Evolutionary conservation across 2,797 vertebrate genomes (phyloP).

Genomic region (Xiphorhynchus erythropygius): DNA sequence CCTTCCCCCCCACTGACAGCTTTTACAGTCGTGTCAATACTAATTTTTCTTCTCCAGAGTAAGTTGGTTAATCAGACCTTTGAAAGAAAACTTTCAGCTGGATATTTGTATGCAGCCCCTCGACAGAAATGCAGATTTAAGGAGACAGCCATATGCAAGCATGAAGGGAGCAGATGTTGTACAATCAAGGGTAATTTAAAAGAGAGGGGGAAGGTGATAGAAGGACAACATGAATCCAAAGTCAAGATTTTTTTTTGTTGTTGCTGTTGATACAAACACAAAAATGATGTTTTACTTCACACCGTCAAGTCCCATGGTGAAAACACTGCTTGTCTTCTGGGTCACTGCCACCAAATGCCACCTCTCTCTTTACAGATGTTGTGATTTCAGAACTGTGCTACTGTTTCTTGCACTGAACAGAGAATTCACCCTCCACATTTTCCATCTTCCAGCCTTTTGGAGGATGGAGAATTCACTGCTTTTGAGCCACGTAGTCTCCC

Average conservation of each 20-base stretch:
- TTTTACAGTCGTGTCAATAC: background rate
- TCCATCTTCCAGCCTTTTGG: background rate
- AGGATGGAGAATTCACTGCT: background rate
- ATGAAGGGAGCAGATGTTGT: conserved; percentile 69
- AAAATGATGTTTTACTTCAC: conserved; percentile 17
- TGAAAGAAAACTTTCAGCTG: conserved; percentile 56
- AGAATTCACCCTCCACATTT: background rate
- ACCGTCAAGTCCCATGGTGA: background rate
- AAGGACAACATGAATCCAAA: conserved; percentile 47
- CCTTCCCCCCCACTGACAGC: background rate
- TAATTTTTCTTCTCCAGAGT: background rate
- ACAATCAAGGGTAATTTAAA: conserved; percentile 67
- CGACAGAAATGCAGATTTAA: conserved; percentile 62
- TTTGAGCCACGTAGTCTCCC: background rate
- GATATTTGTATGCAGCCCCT: conserved; percentile 63
- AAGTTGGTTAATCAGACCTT: background rate
- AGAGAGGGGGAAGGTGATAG: conserved; percentile 59
- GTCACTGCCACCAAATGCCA: conserved; percentile 22
- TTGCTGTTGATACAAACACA: background rate
- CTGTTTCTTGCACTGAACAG: background rate
- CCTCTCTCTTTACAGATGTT: background rate
- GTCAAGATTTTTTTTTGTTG: background rate
- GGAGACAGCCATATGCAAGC: conserved; percentile 60
- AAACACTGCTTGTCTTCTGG: background rate
- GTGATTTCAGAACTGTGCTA: background rate